phyloP scores from a whole-genome alignment of 2,113 vertebrate genomes.

The Jacana jacana region DNA sequence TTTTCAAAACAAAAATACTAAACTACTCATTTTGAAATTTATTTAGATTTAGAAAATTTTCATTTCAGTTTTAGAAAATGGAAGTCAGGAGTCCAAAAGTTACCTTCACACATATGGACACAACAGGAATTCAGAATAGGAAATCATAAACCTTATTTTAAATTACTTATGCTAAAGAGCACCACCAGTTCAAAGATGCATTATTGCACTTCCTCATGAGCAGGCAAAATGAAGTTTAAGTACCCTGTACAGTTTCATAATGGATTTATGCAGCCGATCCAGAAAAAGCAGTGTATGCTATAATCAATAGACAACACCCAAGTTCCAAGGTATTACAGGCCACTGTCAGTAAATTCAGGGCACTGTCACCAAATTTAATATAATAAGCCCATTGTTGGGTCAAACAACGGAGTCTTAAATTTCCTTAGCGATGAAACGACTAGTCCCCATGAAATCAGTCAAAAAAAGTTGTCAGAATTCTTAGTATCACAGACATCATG shows the following conservation, averaged over 20 bases:
- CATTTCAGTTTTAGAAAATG: neutral
- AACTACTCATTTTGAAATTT: neutral
- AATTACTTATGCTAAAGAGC: neutral
- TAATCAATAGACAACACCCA: neutral
- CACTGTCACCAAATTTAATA: neutral
- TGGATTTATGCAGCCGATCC: neutral
- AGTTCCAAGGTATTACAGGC: neutral
- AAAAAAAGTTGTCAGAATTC: neutral
- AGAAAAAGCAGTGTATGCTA: neutral
- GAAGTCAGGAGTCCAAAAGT: neutral
- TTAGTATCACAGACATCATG: neutral
- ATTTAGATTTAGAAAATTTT: neutral
- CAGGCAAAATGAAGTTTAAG: neutral
- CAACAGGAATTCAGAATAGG: neutral
- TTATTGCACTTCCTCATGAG: neutral
- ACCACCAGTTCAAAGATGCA: neutral
- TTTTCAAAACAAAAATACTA: neutral
- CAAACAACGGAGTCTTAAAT: neutral
- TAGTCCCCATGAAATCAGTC: neutral
- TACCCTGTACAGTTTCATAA: neutral
- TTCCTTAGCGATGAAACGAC: neutral
- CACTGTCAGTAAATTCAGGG: neutral
- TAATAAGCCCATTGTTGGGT: neutral
- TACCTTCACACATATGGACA: neutral
- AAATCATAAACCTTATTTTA: neutral